phyloP scores from a whole-genome alignment of 2,797 vertebrate species.

The Tympanoctomys barrerae region DNA sequence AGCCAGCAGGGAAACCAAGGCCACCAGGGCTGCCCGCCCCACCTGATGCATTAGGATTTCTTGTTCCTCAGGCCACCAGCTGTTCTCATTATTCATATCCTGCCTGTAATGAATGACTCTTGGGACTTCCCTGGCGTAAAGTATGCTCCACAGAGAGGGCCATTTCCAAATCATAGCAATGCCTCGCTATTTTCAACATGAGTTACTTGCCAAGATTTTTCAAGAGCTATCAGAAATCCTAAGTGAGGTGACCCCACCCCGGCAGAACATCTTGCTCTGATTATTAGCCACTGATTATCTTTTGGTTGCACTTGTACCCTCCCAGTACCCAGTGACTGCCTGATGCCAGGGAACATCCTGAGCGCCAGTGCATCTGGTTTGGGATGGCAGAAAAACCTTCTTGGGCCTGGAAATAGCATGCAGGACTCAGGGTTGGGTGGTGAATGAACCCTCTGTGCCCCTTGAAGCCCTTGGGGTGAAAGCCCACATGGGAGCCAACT shows the following conservation, averaged over 20 bases:
- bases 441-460: accelerated
- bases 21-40: accelerated
- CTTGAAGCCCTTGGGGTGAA: not conserved
- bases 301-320: accelerated
- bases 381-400: accelerated
- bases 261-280: not conserved
- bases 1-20: accelerated
- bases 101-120: not conserved
- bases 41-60: accelerated
- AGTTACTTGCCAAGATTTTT: not conserved
- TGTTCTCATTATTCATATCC: accelerated
- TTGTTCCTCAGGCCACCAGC: not conserved
- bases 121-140: not conserved
- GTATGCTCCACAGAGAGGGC: not conserved
- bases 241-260: not conserved
- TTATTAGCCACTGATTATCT: not conserved
- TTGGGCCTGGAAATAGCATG: accelerated
- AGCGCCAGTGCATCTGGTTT: accelerated
- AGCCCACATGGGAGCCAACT: not conserved
- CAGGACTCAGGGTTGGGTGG: not conserved
- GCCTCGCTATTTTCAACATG: not conserved
- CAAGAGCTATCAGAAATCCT: not conserved
- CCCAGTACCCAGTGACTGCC: no score
- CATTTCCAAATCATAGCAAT: not conserved
- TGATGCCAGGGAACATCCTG: accelerated